Evolutionary conservation across 1,140 invertebrate genomes (phyloP).

Genomic region (Temnothorax curvispinosus): DNA sequence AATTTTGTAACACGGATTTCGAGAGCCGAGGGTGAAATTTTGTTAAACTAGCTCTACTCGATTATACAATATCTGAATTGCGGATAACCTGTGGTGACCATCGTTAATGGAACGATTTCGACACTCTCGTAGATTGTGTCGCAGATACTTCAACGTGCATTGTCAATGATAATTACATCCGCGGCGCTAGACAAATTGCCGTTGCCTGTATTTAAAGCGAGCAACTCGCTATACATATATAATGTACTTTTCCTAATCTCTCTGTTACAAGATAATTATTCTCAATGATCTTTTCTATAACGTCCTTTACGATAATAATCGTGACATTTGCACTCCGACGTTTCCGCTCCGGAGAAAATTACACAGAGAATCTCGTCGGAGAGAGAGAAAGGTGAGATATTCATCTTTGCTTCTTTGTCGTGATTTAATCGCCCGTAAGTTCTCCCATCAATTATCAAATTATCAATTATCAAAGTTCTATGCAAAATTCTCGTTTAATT

Average conservation of each 20-base stretch:
- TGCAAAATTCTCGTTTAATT: slow-evolving; percentile 18
- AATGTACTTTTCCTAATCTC: not conserved
- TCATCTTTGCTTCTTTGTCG: slow-evolving; percentile 9
- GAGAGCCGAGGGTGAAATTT: slow-evolving; percentile 49
- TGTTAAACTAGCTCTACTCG: slow-evolving; percentile 50
- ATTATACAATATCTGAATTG: slow-evolving; percentile 60
- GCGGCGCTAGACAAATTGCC: slow-evolving; percentile 10
- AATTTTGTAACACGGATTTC: slow-evolving; percentile 7
- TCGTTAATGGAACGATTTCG: slow-evolving; percentile 66
- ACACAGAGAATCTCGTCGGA: not conserved
- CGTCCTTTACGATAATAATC: not conserved
- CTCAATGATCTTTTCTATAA: not conserved
- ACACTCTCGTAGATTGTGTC: not conserved
- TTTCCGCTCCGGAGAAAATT: slow-evolving; percentile 22
- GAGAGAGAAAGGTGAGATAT: not conserved
- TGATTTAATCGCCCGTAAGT: slow-evolving; percentile 9
- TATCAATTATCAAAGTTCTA: slow-evolving; percentile 28
- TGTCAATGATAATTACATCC: slow-evolving; percentile 5
- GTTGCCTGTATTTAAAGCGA: not conserved
- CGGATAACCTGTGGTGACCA: slow-evolving; percentile 58
- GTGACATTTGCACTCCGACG: slow-evolving; percentile 21
- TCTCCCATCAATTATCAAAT: slow-evolving; percentile 36
- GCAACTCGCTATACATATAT: not conserved
- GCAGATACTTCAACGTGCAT: slow-evolving; percentile 31
- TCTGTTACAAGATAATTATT: slow-evolving; percentile 29